A percentile compares a stretch with the other conserved stretches of the same genome.
These are phyloP conservation scores for Montifringilla adamsi DNA, from an alignment of 2,113 vertebrate species.

Conservation along the genomic window DNA sequence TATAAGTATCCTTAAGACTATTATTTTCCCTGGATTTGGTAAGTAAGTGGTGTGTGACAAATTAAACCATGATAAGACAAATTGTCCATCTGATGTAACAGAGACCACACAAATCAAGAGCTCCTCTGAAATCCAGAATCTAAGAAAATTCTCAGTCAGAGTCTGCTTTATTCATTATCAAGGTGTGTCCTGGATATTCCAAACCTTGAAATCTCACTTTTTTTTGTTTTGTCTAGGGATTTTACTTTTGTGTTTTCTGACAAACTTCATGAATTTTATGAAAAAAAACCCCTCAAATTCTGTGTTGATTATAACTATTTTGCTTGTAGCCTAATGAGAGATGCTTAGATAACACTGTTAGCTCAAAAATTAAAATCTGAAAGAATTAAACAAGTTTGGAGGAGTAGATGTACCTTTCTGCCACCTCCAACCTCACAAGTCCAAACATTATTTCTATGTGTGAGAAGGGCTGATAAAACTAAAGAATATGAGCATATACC, in stretches of 20 bases:
- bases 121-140: neutral
- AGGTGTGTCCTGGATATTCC: neutral
- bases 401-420: fast-evolving
- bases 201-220: neutral
- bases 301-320: neutral
- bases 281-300: neutral
- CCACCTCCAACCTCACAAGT: fast-evolving
- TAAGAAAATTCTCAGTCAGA: neutral
- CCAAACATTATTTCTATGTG: neutral
- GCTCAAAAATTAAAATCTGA: neutral
- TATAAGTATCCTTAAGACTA: neutral
- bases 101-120: neutral
- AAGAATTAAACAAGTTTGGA: neutral
- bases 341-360: neutral
- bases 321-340: neutral
- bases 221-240: neutral
- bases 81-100: fast-evolving
- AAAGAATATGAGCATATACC: neutral
- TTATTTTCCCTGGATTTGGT: neutral
- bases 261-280: neutral
- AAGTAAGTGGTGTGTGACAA: neutral
- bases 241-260: neutral
- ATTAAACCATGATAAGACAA: neutral
- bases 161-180: neutral
- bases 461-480: neutral